Base-by-base conservation (phyloP, 2,888 invertebrate species). In the Lithophane ornitopus region DNA sequence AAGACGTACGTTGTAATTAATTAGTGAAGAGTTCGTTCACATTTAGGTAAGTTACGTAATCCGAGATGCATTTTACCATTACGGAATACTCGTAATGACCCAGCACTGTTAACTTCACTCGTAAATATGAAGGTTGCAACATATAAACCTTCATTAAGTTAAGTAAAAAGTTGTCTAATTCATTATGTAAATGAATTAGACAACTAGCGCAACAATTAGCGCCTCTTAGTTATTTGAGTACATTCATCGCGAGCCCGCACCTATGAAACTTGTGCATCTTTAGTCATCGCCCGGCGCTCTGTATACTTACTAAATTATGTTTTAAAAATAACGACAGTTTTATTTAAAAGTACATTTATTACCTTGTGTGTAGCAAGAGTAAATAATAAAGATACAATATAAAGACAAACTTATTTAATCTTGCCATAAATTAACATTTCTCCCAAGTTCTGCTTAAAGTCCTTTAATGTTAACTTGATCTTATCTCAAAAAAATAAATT, bases 201-300 rank as follows among this genome's bases (percentile, higher is more conserved):
- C n/a, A n/a, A n/a, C n/a, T n/a, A n/a, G n/a, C n/a, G n/a, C n/a
- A n/a, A n/a, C n/a, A n/a, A n/a, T n/a, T n/a, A n/a, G n/a, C 46
- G 34, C 16, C 58, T 76, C 44, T 68, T 49, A 16, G 44, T 49
- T 19, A n/a, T 26, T 11, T 8, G 16, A 19, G 44, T 19, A 49
- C 26, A 62, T 81, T 81, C 52, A 39, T 68, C 58, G 44, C 26
- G 34, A 81, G 49, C 22, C 68, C 81, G 68, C 68, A 74, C 56
- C 16, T 54, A 39, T 54, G 0, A 39, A 58, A 70, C 54, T 54
- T 34, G n/a, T n/a, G n/a, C 61, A 28, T 72, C 14, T 66, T 65
- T 46, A 54, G 68, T 59, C 34, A 44, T 63, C 16, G 14, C 12
- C 63, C 8, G 12, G 22, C 26, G 28, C 56, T 52, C 39, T 41